A percentile compares a stretch with the other conserved stretches of the same genome.
These are phyloP conservation scores for Lacerta viridis DNA, from an alignment of 2,797 vertebrate species.

Conservation along the genomic window DNA sequence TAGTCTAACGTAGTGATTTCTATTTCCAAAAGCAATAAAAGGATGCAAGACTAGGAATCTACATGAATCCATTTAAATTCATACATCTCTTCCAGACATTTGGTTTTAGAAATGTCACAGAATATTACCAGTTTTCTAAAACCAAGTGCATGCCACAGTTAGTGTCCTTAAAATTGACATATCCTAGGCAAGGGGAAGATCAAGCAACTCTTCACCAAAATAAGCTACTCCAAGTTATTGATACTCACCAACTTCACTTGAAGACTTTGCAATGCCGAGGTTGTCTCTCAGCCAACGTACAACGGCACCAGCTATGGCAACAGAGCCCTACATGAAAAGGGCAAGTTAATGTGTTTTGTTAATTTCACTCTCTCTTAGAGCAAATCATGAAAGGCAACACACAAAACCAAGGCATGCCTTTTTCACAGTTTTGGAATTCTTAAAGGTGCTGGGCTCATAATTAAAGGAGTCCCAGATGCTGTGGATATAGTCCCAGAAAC, in stretches of 20 bases:
- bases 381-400: not conserved
- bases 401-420: not conserved
- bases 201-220: not conserved
- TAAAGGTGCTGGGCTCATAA: not conserved
- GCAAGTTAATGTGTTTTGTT: not conserved
- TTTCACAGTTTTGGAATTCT: not conserved
- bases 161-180: not conserved
- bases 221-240: constrained; percentile 10
- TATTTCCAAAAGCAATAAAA: not conserved
- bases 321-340: constrained; percentile 88
- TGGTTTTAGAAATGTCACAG: not conserved
- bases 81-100: not conserved
- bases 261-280: constrained; percentile 89
- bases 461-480: not conserved
- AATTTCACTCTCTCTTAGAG: not conserved
- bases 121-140: not conserved
- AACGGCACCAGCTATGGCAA: constrained; percentile 97
- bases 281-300: constrained; percentile 98
- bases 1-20: not conserved
- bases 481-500: not conserved
- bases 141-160: not conserved
- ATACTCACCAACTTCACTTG: constrained; percentile 90
- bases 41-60: not conserved
- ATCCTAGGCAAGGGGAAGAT: not conserved
- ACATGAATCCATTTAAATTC: not conserved